A percentile compares a stretch with the other conserved stretches of the same genome.
These are phyloP conservation scores for Anguilla pacifica DNA, from an alignment of 2,797 vertebrate genomes.

Conservation along the genomic window DNA sequence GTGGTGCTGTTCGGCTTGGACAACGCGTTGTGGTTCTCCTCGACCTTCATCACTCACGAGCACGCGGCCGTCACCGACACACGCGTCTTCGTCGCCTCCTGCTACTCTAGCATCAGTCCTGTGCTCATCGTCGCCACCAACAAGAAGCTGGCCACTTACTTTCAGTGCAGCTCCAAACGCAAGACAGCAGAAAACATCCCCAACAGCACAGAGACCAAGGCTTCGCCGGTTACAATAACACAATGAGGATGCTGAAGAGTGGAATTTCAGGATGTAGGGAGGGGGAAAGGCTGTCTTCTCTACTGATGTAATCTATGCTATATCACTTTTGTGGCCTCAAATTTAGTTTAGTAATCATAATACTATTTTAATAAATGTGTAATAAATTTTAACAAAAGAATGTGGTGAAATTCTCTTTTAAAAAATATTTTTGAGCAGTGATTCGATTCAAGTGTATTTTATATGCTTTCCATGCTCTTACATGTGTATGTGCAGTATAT, in stretches of 20 bases:
- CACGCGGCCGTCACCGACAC: conserved; percentile 12
- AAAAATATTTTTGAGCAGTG: neutral
- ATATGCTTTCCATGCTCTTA: neutral
- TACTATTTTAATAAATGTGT: neutral
- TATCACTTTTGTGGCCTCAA: neutral
- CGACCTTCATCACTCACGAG: conserved; percentile 26
- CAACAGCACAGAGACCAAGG: neutral
- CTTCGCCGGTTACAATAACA: neutral
- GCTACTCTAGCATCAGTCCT: conserved; percentile 51
- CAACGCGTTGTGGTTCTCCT: conserved; percentile 50
- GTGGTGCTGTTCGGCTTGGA: conserved; percentile 52
- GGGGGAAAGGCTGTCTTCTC: neutral
- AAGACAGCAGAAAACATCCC: neutral
- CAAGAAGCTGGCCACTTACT: conserved; percentile 43
- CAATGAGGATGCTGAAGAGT: neutral
- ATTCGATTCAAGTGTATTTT: neutral
- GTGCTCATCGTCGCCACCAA: conserved; percentile 52
- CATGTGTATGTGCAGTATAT: neutral
- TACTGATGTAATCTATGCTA: neutral
- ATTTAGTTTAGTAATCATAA: neutral
- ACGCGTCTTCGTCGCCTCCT: conserved; percentile 51
- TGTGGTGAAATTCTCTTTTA: neutral
- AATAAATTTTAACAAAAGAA: neutral
- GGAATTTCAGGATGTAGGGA: neutral
- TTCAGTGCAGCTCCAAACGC: neutral